Base-by-base conservation (phyloP, 2,113 vertebrate species). In the Podarcis cretensis region DNA sequence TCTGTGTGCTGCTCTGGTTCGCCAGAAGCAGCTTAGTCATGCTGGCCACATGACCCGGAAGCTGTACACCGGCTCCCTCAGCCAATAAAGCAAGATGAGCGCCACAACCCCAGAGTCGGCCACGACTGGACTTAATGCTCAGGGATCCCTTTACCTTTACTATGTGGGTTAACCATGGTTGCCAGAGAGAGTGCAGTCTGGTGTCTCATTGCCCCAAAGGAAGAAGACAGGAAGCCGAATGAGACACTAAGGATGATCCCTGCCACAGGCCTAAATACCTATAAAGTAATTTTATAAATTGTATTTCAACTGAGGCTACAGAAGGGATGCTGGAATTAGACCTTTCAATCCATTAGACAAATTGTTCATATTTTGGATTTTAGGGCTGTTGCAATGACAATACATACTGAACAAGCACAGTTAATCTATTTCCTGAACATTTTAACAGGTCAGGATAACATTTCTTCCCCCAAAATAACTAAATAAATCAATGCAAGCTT, bases 361-460 rank as follows among this genome's bases (percentile, higher is more conserved):
- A 91, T 59, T 76, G 3, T 66, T 86, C 71, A 37, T 10, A 65
- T 74, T 66, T 86, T 54, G 89, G 37, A 68, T 90, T 89, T 92
- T 79, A 91, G 88, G 16, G 69, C 27, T 88, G 57, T n/a, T 54
- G 32, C 83, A 92, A 86, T 37, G 88, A 54, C 27, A 89, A 89
- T 66, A 91, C 84, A 76, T 76, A 84, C 25, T 54, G 68, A 92
- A 75, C 10, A 94, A 90, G 78, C 10, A 16, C 7, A n/a, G 27
- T 87, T 87, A 80, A 83, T 89, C 59, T 74, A 37, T 87, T 90
- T 92, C 65, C 65, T 73, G 75, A 81, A n/a, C 18, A 83, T 91
- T 80, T 92, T 80, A 82, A 66, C 66, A 82, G 21, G 54, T 86
- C 8, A 74, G 73, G 89, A 57, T 4, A 73, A 81, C 68, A 89